Base-by-base conservation (phyloP, 2,797 vertebrate genomes). In the Eulemur coronatus region DNA sequence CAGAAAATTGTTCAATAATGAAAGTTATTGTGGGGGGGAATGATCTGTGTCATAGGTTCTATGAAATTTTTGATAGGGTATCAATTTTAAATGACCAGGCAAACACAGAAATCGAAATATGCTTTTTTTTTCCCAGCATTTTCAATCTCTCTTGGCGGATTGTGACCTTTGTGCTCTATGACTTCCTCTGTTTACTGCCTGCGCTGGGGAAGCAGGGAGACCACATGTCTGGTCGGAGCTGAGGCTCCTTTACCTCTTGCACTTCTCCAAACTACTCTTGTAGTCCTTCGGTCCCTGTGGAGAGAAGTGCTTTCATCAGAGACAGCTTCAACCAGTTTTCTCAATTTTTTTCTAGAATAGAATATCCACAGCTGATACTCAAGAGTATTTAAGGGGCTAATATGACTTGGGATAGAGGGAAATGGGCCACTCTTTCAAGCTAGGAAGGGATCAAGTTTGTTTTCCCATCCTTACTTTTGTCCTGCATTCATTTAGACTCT, bases 81-180 rank as follows among this genome's bases (percentile, higher is more conserved):
- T 75, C 57, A 30, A 18, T 95, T 93, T 95, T 65, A 93, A 81
- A 61, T 72, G 55, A 78, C 15, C 57, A 50, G 48, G 2, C 3
- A 78, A 55, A 90, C 76, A 38, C 73, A 75, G 30, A 88, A 79
- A 43, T n/a, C 41, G 14, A 91, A 87, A 72, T 33, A 4, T 22
- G 12, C 33, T 65, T 52, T 20, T 12, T 1, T 4, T 55, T 26
- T 1, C 43, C 11, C 14, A 30, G 4, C 15, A 76, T 33, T 73
- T 30, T 88, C 48, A 55, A 0, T 41, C 46, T 93, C 18, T 76
- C 46, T 76, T 46, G 41, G 80, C 33, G 38, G 70, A 79, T 10
- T 63, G 14, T 33, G 33, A 33, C 28, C 46, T 73, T 55, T 50
- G 41, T 33, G 24, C 18, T 70, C 48, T 78, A 59, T 73, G 28